Evolutionary conservation across 2,888 invertebrate species (phyloP), one percentile per base, ranked within the genome.

Genomic region (Prosopocoilus inquinatus): DNA sequence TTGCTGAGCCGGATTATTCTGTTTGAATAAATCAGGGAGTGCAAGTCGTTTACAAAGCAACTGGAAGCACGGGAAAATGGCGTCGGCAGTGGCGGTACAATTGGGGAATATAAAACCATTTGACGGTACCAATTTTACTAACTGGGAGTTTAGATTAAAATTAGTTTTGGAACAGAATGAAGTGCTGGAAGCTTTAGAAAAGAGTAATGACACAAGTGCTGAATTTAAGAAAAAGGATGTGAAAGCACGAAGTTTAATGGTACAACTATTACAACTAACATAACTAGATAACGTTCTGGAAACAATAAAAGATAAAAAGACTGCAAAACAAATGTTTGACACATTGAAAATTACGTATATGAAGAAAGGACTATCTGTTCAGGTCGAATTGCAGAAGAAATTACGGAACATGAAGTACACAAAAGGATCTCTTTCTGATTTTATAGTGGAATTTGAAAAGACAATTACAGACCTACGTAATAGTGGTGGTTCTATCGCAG

Each of bases 261-360:
- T 63, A 12, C 57, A 60, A 43, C 57, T 58, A 44, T 38, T 61
- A 9, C n/a, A n/a, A n/a, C n/a, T n/a, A n/a, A n/a, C n/a, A n/a
- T n/a, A n/a, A n/a, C 38, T 51, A 11, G 61, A 64, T 38, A 62
- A 57, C 39, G 49, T 62, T 15, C 47, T 64, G n/a, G 61, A 63
- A 59, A 38, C 54, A 9, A 56, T 64, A 8, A 64, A 61, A 57
- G 45, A 38, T 28, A 58, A 60, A 28, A 58, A 43, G 34, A 63
- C 61, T n/a, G 62, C 64, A 35, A 60, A 55, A 49, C 55, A 64
- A 55, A 60, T 64, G 1, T 50, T 58, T 48, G 20, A 48, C n/a
- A 45, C 56, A 8, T 41, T 58, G n/a, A 50, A 41, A 11, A 32
- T 11, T 28, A 57, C 57, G 12, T 53, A 61, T 47, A 34, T 33